A percentile compares a stretch with the other conserved stretches of the same genome.
Evolutionary conservation across 2,888 invertebrate genomes (phyloP).

Genomic region (Pterobdella sp.): DNA sequence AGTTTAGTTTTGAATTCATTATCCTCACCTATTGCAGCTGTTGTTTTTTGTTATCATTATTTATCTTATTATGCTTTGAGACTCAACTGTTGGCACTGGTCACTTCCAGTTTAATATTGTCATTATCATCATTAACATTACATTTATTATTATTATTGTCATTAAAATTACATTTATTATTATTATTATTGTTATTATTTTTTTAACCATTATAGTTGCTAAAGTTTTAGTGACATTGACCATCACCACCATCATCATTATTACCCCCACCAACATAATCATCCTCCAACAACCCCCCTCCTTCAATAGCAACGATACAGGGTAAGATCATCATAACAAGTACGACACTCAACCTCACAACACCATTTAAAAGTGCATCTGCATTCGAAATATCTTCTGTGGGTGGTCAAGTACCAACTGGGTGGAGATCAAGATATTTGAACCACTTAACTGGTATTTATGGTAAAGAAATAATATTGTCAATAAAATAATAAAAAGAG

Average conservation of each 20-base stretch:
- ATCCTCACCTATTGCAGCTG: too few species aligned
- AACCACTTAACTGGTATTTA: too few species aligned
- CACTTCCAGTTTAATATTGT: background rate
- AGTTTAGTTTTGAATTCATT: too few species aligned
- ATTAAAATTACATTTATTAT: background rate
- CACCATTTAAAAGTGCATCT: slow-evolving; percentile 27
- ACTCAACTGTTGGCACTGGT: too few species aligned
- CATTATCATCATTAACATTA: background rate
- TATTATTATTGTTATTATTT: background rate
- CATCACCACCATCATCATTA: background rate
- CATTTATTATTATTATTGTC: background rate
- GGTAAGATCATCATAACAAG: background rate
- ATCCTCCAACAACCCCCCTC: background rate
- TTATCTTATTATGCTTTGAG: too few species aligned
- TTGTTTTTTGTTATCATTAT: too few species aligned
- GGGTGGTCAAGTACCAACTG: background rate
- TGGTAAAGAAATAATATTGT: too few species aligned
- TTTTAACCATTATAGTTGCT: background rate
- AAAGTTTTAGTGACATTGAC: too few species aligned
- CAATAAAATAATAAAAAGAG: too few species aligned
- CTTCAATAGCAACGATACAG: slow-evolving; percentile 19
- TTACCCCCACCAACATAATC: background rate
- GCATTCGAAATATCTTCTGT: background rate
- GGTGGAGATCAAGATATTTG: background rate
- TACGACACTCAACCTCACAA: slow-evolving; percentile 25